Conservation (phyloP, 2,888 invertebrate species). For the Nipponacmea schrenckii region DNA sequence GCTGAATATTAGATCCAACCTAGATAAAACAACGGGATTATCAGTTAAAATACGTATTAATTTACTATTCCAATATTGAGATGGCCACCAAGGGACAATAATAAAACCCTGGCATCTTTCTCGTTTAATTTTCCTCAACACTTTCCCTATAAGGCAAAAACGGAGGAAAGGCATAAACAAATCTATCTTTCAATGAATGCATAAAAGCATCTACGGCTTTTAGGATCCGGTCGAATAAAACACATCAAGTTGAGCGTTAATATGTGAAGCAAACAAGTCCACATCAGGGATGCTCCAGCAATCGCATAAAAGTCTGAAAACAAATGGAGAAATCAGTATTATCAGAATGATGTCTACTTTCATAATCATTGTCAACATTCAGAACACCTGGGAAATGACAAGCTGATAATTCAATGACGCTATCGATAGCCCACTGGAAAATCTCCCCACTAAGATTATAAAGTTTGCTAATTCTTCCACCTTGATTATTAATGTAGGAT, state of each 20-base stretch:
- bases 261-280: background rate
- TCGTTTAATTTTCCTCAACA: slow-evolving; percentile 18
- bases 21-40: background rate
- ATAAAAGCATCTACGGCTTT: slow-evolving; percentile 21
- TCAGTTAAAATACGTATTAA: slow-evolving; percentile 14
- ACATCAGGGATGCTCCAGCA: background rate
- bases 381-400: background rate
- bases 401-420: too few relatives aligned
- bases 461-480: too few relatives aligned
- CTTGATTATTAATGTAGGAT: too few relatives aligned
- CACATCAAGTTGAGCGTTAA: background rate
- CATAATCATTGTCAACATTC: background rate
- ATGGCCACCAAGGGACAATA: slow-evolving; percentile 25
- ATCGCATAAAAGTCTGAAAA: background rate
- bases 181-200: slow-evolving; percentile 1
- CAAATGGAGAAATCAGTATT: background rate
- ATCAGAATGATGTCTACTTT: slow-evolving; percentile 3
- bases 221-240: slow-evolving; percentile 17
- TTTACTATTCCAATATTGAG: slow-evolving; percentile 24
- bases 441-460: too few relatives aligned
- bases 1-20: background rate
- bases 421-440: too few relatives aligned
- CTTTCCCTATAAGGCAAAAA: slow-evolving; percentile 15
- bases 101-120: slow-evolving; percentile 19
- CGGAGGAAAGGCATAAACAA: slow-evolving; percentile 28